Evolutionary conservation across 2,888 invertebrate species (phyloP), one percentile per base, ranked within the genome.

Genomic region (Eudemis profundana): DNA sequence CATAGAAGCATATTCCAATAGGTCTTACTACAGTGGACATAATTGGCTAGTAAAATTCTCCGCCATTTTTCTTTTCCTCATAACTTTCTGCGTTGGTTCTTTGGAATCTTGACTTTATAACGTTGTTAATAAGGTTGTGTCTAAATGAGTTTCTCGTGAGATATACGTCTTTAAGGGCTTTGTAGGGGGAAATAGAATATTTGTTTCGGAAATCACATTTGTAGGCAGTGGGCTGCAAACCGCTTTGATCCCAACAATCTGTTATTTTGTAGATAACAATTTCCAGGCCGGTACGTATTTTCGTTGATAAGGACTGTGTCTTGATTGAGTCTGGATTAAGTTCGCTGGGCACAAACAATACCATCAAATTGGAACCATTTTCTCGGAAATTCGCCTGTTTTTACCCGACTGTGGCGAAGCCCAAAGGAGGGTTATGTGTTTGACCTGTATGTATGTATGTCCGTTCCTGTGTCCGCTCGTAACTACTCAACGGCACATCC

Each of bases 141-240:
- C 10, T 38, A 12, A 1, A 33, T n/a, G 12, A 8, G 3, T 15
- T 14, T 7, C 1, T 36, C 17, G 1, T 15, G 17, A 8, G 17
- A 33, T 51, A 7, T 53, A 38, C 38, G 15, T 38, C 27, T n/a
- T 42, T 27, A 3, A 0, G 8, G 4, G 19, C 14, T 10, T 46
- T 14, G 46, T 46, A 5, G 19, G 4, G 14, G 21, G 51, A 59
- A 64, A 64, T 51, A 38, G 57, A 59, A 59, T 64, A 50, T 64
- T 64, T 64, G 42, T 64, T 33, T 19, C 51, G 44, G 57, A 59
- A 64, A 64, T 64, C 59, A 51, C 44, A 64, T 64, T 59, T 59
- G 51, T 29, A 59, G 64, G 59, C 59, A 59, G 51, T 38, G 46
- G 59, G 14, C 51, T 59, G 51, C 50, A 44, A 59, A 64, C 51